Conservation (phyloP, 2,888 invertebrate species). For the Koerneria pararmatus region DNA sequence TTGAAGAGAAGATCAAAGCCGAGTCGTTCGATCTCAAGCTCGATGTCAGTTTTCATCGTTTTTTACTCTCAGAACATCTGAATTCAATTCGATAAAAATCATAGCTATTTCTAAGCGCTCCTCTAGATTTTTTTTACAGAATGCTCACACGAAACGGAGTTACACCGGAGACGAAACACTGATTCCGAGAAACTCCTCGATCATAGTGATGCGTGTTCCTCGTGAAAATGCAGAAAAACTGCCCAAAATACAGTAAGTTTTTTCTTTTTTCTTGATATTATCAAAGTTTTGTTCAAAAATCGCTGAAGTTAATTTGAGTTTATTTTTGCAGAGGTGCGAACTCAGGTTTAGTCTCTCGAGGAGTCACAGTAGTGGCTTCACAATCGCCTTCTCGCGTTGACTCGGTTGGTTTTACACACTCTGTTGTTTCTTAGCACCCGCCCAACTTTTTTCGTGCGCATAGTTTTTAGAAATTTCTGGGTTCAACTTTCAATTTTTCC, state of each 20-base stretch:
- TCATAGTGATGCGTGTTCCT: slow-evolving; percentile 88
- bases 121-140: slow-evolving; percentile 61
- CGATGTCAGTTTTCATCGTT: slow-evolving; percentile 25
- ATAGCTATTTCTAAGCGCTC: no score
- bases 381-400: slow-evolving; percentile 24
- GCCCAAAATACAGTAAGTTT: slow-evolving; percentile 57
- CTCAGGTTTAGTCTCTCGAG: no score
- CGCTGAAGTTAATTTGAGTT: slow-evolving; percentile 8
- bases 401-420: no score
- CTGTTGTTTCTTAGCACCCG: no score
- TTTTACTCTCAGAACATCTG: background rate
- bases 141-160: slow-evolving; percentile 69
- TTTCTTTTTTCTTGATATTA: slow-evolving; percentile 6
- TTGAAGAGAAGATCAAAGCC: slow-evolving; percentile 88
- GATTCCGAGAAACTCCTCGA: slow-evolving; percentile 93
- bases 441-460: no score
- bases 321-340: no score
- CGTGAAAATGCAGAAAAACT: slow-evolving; percentile 62
- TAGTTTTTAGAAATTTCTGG: no score
- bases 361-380: slow-evolving; percentile 35
- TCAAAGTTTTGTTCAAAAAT: no score
- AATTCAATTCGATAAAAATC: no score
- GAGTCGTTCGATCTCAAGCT: slow-evolving; percentile 86
- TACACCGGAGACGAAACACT: slow-evolving; percentile 86
- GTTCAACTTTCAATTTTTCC: no score